Conservation (phyloP, 1,140 invertebrate species). For the Cataglyphis hispanica region DNA sequence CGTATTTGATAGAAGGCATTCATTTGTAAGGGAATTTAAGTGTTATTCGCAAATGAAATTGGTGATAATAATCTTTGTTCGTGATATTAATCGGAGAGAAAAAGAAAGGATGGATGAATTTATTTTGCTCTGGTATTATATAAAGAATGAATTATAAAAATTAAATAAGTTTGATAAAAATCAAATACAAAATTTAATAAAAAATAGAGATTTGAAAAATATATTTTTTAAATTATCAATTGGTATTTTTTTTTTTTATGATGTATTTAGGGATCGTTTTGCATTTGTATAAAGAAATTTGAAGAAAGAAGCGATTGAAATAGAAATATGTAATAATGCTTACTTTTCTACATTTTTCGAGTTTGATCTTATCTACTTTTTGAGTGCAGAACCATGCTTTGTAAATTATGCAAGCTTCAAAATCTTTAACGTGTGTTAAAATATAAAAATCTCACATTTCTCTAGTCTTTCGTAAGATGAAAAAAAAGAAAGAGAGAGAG, state of each 20-base stretch:
- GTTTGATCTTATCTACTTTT: neutral
- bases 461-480: conserved; percentile 16
- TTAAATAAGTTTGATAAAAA: too few species aligned
- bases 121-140: too few species aligned
- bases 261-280: neutral
- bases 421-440: conserved; percentile 4
- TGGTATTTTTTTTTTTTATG: neutral
- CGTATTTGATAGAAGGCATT: conserved; percentile 16
- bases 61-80: neutral
- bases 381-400: conserved; percentile 27
- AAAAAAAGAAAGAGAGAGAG: too few species aligned
- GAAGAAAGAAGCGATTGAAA: neutral
- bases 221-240: neutral
- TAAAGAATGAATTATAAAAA: too few species aligned
- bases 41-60: conserved; percentile 31
- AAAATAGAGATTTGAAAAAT: neutral
- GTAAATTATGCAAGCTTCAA: conserved; percentile 30
- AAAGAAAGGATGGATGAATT: too few species aligned
- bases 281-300: neutral
- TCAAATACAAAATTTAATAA: too few species aligned
- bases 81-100: neutral
- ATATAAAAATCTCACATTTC: conserved; percentile 20
- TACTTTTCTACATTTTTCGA: conserved; percentile 1
- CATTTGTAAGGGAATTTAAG: conserved; percentile 30
- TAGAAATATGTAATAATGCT: conserved; percentile 18